Conservation (phyloP, 2,113 vertebrate genomes). For the Zosterops pallidus region DNA sequence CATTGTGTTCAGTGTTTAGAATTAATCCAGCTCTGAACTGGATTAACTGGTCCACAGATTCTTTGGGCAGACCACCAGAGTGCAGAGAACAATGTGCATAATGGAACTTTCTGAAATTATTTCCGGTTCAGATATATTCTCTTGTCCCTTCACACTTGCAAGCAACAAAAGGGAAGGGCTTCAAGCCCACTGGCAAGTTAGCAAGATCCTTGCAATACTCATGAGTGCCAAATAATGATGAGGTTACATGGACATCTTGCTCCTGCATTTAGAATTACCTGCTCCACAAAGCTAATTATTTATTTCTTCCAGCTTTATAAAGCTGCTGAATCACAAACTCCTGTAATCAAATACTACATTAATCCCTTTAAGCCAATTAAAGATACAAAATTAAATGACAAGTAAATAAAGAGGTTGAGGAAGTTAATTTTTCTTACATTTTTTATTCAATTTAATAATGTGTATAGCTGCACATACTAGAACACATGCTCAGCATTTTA, state of each 20-base stretch:
- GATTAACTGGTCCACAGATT: conserved; percentile 1
- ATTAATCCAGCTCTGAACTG: not conserved
- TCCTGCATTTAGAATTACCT: not conserved
- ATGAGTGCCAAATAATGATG: not conserved
- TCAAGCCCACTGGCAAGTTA: conserved; percentile 1
- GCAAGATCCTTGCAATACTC: not conserved
- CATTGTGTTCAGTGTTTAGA: conserved; percentile 33
- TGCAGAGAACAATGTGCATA: not conserved
- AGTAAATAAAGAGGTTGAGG: not conserved
- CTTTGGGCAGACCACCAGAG: not conserved
- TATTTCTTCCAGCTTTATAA: not conserved
- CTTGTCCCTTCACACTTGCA: not conserved
- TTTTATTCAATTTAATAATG: not conserved
- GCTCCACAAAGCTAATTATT: not conserved
- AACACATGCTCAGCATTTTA: not conserved
- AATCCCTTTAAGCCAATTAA: not conserved
- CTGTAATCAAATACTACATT: not conserved
- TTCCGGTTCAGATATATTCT: conserved; percentile 2
- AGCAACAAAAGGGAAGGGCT: not conserved
- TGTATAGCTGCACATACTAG: rapidly evolving
- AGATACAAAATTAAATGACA: not conserved
- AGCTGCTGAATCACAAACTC: not conserved
- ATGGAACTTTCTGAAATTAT: conserved; percentile 34
- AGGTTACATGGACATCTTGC: not conserved
- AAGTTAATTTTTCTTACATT: not conserved